Base-by-base conservation (phyloP, 2,113 vertebrate species). In the Murina feae region DNA sequence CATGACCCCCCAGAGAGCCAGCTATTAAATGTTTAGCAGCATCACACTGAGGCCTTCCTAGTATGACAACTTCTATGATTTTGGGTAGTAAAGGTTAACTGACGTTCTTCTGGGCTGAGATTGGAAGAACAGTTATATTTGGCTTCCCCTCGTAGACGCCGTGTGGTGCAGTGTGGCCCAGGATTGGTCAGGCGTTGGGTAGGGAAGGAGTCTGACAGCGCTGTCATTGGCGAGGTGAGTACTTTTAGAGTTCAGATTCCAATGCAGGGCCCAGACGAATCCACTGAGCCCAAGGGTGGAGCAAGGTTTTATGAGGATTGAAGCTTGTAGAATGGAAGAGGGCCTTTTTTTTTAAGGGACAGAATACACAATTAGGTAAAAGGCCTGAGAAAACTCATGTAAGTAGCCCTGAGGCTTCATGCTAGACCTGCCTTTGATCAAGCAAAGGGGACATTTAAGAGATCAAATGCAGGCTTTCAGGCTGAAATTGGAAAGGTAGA, bases 121-220 rank as follows among this genome's bases (percentile, higher is more conserved):
- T 60, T 28, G 7, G 35, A 66, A 68, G 51, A 60, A 13, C 2
- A 4, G 32, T 37, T 32, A 1, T 65, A 6, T 10, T 55, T 65
- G 20, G 20, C 10, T 30, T 65, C 58, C 37, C 5, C 28, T 2
- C 2, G 25, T 82, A 6, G 6, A 25, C 9, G 14, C 25, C 12
- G 7, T 37, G 25, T 9, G 2, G 0, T 16, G 21, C 11, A 44
- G 28, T 17, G 1, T 17, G 44, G 14, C 17, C 21, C 0, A 1
- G 49, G 25, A 55, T 7, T n/a, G 49, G 47, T 12, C n/a, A 65
- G 58, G 47, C 39, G 1, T 21, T 28, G 21, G 30, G 32, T 23
- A 49, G 74, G 58, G 13, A 20, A 69, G 68, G 74, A 5, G 1
- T 4, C 25, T 60, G 20, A 44, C 20, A 8, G 16, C 44, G 1